Base-by-base conservation (phyloP, 2,888 invertebrate genomes). In the Osmoderma eremita region DNA sequence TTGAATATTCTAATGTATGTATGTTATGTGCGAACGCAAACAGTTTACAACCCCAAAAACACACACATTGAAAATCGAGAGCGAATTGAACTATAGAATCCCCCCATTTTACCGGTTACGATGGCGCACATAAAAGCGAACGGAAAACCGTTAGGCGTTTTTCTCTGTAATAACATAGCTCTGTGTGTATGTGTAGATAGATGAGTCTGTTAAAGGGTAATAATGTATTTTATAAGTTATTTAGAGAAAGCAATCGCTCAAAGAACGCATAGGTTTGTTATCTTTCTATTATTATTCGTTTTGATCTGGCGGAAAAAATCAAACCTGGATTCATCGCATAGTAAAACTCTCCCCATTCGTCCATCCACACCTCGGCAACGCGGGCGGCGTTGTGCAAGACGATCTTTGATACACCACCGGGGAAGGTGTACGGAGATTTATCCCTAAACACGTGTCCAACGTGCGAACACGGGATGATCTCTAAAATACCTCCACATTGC, bases 351-450 rank as follows among this genome's bases (percentile, higher is more conserved):
- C 95, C 92, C 94, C 98, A 98, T 84, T 98, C 97, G 89, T 98
- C 99, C 93, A 99, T 94, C 99, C 99, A 99, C 79, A 99, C 99
- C 84, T 97, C 96, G 78, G 98, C 98, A 78, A 98, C 97, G 78
- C 99, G 90, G 78, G 97, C 96, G 76, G 98, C 96, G 87, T 99
- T 99, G 86, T 97, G 96, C 78, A 98, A 91, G 78, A 98, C 97
- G 80, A 98, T 92, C 84, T 94, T 94, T 83, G 94, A 94, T 75
- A 96, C 95, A 74, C 98, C 99, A 77, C 99, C 99, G 67, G 99
- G 99, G 91, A 99, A 98, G 73, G 96, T 94, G 86, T 99, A 99
- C 61, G 99, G 99, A 71, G 97, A 95, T 85, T 96, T 95, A 89
- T 97, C 97, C 77, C 97, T 90, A 88, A 97, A 98, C 80, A 97